Percentiles rank a stretch among this genome's conserved stretches.
Evolutionary conservation across 2,113 vertebrate species (phyloP).

Genomic region (Odobenus rosmarus): DNA sequence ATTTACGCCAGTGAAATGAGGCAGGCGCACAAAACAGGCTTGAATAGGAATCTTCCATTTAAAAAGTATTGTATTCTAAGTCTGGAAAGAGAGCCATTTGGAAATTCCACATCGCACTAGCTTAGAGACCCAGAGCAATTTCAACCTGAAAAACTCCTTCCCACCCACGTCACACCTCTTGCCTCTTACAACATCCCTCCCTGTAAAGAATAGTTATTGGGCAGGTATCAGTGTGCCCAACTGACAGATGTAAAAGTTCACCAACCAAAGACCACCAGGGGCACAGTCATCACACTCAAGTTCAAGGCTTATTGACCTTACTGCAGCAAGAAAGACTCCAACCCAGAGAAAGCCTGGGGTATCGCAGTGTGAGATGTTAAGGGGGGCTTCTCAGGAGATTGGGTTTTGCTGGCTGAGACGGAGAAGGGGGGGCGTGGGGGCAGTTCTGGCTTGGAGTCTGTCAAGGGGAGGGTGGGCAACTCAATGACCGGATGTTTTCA

Average conservation of each 20-base stretch:
- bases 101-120: not conserved
- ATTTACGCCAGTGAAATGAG: not conserved
- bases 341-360: not conserved
- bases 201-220: not conserved
- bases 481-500: not conserved
- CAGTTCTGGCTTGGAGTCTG: not conserved
- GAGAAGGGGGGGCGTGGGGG: not conserved
- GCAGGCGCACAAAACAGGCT: not conserved
- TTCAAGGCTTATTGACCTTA: not conserved
- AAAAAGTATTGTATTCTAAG: not conserved
- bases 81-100: not conserved
- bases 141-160: not conserved
- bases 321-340: not conserved
- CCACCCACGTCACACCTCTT: not conserved
- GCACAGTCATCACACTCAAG: not conserved
- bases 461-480: not conserved
- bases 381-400: not conserved
- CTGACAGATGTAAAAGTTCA: not conserved
- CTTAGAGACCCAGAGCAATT: not conserved
- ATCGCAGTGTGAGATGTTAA: not conserved
- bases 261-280: not conserved
- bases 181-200: not conserved
- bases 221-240: not conserved
- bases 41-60: not conserved
- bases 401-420: not conserved